phyloP scores from a whole-genome alignment of 2,113 vertebrate species.

The Mixornis gularis region DNA sequence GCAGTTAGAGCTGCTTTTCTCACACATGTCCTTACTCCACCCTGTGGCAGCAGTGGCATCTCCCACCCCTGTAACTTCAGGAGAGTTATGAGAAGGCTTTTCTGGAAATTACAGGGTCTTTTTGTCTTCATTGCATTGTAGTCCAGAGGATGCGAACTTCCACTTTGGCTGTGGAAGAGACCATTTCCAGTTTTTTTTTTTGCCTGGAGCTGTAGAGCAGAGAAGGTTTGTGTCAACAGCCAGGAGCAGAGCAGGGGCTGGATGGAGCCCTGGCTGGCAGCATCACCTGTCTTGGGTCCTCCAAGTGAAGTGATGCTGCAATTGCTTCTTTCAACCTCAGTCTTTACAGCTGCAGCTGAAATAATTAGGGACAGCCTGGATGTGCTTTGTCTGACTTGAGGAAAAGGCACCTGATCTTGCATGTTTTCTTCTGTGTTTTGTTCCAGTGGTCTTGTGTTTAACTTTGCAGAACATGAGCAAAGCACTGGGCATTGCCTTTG shows the following conservation, averaged over 20 bases:
- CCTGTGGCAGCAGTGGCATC: background rate
- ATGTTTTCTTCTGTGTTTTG: background rate
- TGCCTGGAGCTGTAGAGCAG: background rate
- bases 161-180: background rate
- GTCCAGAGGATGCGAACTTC: background rate
- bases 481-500: background rate
- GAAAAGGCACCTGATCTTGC: background rate
- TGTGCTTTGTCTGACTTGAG: background rate
- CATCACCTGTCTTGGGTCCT: background rate
- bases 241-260: background rate
- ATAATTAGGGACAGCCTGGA: background rate
- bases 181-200: background rate
- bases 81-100: background rate
- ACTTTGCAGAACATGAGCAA: background rate
- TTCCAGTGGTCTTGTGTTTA: background rate
- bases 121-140: background rate
- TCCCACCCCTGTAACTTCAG: background rate
- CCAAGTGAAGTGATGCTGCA: background rate
- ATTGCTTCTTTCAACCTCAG: constrained; percentile 6
- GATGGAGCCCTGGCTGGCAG: background rate
- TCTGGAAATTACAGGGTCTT: background rate
- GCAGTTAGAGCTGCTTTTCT: background rate
- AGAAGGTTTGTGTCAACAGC: background rate
- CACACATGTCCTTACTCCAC: background rate
- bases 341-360: background rate